Base-by-base conservation (phyloP, 2,888 invertebrate genomes). In the Latheticus oryzae region DNA sequence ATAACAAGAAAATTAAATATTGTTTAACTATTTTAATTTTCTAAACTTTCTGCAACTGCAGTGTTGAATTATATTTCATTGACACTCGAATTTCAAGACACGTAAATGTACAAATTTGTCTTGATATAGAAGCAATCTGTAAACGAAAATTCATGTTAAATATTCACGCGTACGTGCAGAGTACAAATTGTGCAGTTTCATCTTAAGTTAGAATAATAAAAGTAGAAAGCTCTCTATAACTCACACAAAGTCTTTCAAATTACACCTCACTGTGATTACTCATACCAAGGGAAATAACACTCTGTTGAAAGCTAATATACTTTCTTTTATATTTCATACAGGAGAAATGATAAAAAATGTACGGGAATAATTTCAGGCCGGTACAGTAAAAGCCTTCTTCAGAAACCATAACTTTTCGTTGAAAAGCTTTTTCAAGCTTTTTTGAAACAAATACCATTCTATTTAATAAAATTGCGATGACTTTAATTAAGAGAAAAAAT, bases 241-340 rank as follows among this genome's bases (percentile, higher is more conserved):
- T 45, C 30, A 32, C 30, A 45, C n/a, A 45, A 35, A 45, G 48
- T 51, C 38, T 45, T 54, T 45, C 45, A 45, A 30, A 54, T 45
- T 54, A 45, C 45, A 37, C 54, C 38, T 54, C 26, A 43, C 15
- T 21, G 38, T 38, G 54, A 35, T 45, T 54, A 54, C 54, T 54
- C 45, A 54, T 54, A 54, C 54, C 54, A 54, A 37, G 54, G 54
- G 54, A 54, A 54, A 54, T 54, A 45, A 54, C 54, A 52, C 17
- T 17, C 30, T 51, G 38, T 30, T 38, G 51, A 38, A 51, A 51
- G 51, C 38, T 51, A 51, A 51, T 51, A 51, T 38, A 38, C 38
- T 51, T 40, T 51, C 51, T 30, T 38, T 51, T 51, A 37, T 38
- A 51, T 51, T 51, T 38, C 51, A 38, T 38, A 51, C 38, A 19